Percentiles rank a stretch among this genome's conserved stretches.
Evolutionary conservation across 2,113 vertebrate genomes (phyloP).

Genomic region (Sander vitreus): DNA sequence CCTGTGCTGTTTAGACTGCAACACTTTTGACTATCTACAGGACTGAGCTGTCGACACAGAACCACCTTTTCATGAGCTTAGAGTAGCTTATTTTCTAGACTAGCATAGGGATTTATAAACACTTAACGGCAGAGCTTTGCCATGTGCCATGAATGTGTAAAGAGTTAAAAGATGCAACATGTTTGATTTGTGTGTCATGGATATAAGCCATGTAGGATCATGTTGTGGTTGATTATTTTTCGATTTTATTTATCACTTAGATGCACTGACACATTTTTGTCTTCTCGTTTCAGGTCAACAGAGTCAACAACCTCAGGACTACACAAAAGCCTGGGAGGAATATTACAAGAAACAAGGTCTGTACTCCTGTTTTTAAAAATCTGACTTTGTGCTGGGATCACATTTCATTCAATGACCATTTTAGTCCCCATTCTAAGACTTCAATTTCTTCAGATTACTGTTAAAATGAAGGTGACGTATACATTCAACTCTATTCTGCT

Average conservation of each 20-base stretch:
- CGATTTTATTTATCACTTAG: not conserved
- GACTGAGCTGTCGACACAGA: conserved; percentile 68
- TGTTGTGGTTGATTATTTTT: not conserved
- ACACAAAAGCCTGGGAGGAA: conserved; percentile 89
- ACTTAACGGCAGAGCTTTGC: conserved; percentile 40
- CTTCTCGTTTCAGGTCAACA: conserved; percentile 83
- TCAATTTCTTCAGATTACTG: too few relatives aligned
- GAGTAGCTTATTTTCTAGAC: conserved; percentile 50
- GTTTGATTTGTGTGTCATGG: not conserved
- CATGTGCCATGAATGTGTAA: conserved; percentile 37
- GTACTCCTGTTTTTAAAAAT: conserved; percentile 33
- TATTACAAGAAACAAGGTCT: conserved; percentile 90
- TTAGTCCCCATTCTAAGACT: not conserved
- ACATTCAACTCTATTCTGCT: not conserved
- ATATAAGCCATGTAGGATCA: conserved; percentile 15
- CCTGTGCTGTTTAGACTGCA: conserved; percentile 82
- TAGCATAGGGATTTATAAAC: conserved; percentile 36
- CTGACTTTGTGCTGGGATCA: not conserved
- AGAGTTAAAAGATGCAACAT: conserved; percentile 33
- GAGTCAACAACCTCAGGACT: conserved; percentile 87
- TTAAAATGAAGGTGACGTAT: not conserved
- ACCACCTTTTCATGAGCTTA: conserved; percentile 53
- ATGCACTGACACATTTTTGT: conserved; percentile 18
- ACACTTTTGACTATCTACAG: conserved; percentile 64
- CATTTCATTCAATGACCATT: not conserved